phyloP scores from a whole-genome alignment of 2,888 invertebrate species.

The Choristoneura rosaceana region DNA sequence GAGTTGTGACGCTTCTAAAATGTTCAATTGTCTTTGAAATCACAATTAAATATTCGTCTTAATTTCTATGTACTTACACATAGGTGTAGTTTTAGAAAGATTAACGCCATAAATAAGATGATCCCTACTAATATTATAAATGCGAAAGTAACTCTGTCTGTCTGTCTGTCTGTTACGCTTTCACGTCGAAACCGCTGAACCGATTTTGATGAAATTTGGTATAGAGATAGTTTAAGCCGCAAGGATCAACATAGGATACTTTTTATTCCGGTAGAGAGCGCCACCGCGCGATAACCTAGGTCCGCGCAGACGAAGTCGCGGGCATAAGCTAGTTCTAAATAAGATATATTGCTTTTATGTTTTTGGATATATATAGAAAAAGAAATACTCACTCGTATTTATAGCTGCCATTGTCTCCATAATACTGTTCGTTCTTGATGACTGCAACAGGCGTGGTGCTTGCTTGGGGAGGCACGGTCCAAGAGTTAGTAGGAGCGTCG shows the following conservation, averaged over 20 bases:
- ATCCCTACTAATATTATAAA: too few relatives aligned
- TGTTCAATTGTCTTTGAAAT: not conserved
- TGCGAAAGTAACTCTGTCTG: too few relatives aligned
- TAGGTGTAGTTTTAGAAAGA: not conserved
- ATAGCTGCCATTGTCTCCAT: constrained; percentile 80
- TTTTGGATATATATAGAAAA: not conserved
- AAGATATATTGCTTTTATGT: not conserved
- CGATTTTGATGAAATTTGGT: too few relatives aligned
- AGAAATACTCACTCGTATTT: constrained; percentile 81
- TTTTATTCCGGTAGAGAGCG: too few relatives aligned
- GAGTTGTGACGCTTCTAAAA: not conserved
- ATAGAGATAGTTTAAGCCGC: too few relatives aligned
- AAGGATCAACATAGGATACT: too few relatives aligned
- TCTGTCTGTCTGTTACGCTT: too few relatives aligned
- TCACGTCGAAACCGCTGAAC: too few relatives aligned
- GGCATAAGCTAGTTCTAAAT: too few relatives aligned
- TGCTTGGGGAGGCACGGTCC: constrained; percentile 46
- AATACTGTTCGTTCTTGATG: constrained; percentile 76
- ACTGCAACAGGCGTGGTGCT: constrained; percentile 70
- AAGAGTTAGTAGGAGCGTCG: constrained; percentile 30
- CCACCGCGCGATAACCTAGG: too few relatives aligned
- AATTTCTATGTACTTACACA: not conserved
- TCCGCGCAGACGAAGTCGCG: too few relatives aligned
- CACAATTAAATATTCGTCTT: not conserved
- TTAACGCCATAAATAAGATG: not conserved